Percentiles rank a stretch among this genome's conserved stretches.
phyloP scores from a whole-genome alignment of 2,888 invertebrate species.

The Keiferia lycopersicella region DNA sequence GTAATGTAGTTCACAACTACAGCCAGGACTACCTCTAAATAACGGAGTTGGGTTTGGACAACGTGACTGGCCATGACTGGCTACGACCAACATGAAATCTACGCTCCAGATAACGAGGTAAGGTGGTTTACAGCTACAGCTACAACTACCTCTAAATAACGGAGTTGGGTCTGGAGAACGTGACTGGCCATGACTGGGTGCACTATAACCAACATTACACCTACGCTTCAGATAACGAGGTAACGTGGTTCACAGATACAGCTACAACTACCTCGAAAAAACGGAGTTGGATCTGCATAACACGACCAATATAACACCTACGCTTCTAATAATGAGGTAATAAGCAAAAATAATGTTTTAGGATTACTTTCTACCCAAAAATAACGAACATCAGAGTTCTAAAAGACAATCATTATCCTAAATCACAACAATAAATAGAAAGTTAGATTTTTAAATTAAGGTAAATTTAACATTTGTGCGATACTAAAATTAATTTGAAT shows the following conservation, averaged over 20 bases:
- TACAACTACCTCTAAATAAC: slow-evolving; percentile 73
- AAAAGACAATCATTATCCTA: too few relatives aligned
- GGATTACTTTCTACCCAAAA: too few relatives aligned
- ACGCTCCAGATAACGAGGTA: slow-evolving; percentile 67
- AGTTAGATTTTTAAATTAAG: too few relatives aligned
- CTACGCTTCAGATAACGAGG: neutral
- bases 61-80: slow-evolving; percentile 60
- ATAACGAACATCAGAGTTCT: too few relatives aligned
- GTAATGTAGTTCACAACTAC: neutral
- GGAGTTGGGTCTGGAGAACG: slow-evolving; percentile 67
- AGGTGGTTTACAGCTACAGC: neutral
- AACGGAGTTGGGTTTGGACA: slow-evolving; percentile 69
- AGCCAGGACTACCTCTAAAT: slow-evolving; percentile 68
- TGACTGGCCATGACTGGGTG: slow-evolving; percentile 57
- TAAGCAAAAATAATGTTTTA: too few relatives aligned
- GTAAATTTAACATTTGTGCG: too few relatives aligned
- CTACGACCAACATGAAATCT: slow-evolving; percentile 58
- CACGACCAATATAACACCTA: slow-evolving; percentile 59
- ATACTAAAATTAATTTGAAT: neutral
- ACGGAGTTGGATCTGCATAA: slow-evolving; percentile 70
- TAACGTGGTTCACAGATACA: neutral
- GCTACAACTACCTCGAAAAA: slow-evolving; percentile 69
- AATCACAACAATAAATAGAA: too few relatives aligned
- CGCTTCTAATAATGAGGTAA: slow-evolving; percentile 64
- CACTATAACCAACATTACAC: slow-evolving; percentile 53